phyloP scores from a whole-genome alignment of 2,113 vertebrate species.

The Chiloscyllium plagiosum region DNA sequence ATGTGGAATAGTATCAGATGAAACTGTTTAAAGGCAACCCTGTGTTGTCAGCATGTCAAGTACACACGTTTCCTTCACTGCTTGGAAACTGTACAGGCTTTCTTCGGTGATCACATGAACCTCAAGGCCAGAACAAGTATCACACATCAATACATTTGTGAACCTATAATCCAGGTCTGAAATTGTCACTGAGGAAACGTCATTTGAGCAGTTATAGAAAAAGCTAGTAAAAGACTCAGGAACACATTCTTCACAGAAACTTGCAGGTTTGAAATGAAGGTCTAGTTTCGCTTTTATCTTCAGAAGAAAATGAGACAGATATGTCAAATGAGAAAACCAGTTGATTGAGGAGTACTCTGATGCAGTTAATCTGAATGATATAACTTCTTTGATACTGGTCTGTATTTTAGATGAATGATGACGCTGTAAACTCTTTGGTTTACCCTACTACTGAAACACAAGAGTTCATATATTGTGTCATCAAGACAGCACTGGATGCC shows the following conservation, averaged over 20 bases:
- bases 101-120: background rate
- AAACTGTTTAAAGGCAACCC: background rate
- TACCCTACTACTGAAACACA: background rate
- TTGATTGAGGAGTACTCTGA: background rate
- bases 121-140: background rate
- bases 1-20: background rate
- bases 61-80: background rate
- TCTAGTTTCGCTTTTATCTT: background rate
- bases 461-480: background rate
- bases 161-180: background rate
- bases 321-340: background rate
- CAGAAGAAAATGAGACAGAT: too few species aligned
- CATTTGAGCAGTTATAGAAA: background rate
- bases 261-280: background rate
- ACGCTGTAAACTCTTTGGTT: background rate
- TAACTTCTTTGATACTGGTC: background rate
- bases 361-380: background rate
- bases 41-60: background rate
- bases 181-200: background rate
- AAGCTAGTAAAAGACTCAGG: background rate
- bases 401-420: conserved; percentile 11
- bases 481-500: conserved; percentile 12
- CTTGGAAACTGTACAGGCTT: background rate
- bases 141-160: background rate
- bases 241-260: background rate